Conservation (phyloP, 2,797 vertebrate genomes). For the Poecile montanus region DNA sequence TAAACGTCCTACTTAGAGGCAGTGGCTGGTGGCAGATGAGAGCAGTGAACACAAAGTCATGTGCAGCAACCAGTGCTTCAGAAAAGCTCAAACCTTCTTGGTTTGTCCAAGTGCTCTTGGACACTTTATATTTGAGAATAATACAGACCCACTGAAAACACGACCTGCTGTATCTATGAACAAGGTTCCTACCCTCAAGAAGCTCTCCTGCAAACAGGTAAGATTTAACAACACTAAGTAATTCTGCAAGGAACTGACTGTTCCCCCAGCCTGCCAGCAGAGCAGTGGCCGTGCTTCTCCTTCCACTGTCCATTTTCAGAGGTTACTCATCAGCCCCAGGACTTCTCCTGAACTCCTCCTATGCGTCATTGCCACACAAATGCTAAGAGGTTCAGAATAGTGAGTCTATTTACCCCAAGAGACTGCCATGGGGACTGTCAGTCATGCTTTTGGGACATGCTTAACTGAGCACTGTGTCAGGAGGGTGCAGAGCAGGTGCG, state of each 20-base stretch:
- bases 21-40: background rate
- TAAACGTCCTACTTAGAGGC: background rate
- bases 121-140: background rate
- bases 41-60: background rate
- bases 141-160: background rate
- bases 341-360: background rate
- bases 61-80: background rate
- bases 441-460: background rate
- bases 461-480: background rate
- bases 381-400: background rate
- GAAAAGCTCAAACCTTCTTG: background rate
- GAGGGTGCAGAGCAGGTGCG: background rate
- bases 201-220: background rate
- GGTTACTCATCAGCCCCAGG: background rate
- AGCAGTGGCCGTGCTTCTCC: background rate
- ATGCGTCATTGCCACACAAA: background rate
- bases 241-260: background rate
- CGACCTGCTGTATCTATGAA: background rate
- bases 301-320: background rate
- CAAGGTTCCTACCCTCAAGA: background rate
- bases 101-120: background rate
- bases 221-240: background rate
- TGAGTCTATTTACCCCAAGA: background rate
- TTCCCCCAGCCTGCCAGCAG: background rate
- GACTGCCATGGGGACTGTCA: background rate